Evolutionary conservation across 2,888 invertebrate genomes (phyloP).

Genomic region (Morpho achilles): DNA sequence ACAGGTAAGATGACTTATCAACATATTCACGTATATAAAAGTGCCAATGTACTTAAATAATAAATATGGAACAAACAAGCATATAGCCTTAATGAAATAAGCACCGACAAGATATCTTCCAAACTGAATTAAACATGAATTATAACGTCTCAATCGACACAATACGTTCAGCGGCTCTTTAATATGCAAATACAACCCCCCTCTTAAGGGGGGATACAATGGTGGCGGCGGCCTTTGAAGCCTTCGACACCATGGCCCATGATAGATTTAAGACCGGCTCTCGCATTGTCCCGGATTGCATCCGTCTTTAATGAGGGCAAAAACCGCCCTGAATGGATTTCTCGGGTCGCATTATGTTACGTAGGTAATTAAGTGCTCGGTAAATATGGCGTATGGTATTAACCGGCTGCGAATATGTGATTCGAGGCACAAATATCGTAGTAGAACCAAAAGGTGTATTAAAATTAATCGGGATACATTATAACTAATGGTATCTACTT

Average conservation of each 20-base stretch:
- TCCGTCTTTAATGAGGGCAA: constrained; percentile 28
- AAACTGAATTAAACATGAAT: constrained; percentile 21
- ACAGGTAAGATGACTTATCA: too few relatives aligned
- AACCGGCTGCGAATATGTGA: too few relatives aligned
- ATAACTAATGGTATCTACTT: too few relatives aligned
- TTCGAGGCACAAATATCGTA: too few relatives aligned
- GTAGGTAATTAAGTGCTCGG: constrained; percentile 21
- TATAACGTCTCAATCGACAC: constrained; percentile 34
- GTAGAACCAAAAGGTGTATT: too few relatives aligned
- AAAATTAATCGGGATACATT: too few relatives aligned
- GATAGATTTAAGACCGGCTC: constrained; percentile 26
- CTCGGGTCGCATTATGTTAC: constrained; percentile 20
- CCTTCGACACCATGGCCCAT: constrained; percentile 38
- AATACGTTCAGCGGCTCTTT: constrained; percentile 40
- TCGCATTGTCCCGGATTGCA: constrained; percentile 22
- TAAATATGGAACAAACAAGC: neutral
- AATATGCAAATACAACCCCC: constrained; percentile 53
- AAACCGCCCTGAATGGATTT: constrained; percentile 21
- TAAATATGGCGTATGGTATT: neutral
- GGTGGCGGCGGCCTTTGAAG: constrained; percentile 57
- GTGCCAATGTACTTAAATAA: too few relatives aligned
- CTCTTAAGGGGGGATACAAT: constrained; percentile 42
- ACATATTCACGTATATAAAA: too few relatives aligned
- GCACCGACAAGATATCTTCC: constrained; percentile 14
- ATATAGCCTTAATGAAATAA: neutral